Base-by-base conservation (phyloP, 2,113 vertebrate species). In the Syngnathus typhle region DNA sequence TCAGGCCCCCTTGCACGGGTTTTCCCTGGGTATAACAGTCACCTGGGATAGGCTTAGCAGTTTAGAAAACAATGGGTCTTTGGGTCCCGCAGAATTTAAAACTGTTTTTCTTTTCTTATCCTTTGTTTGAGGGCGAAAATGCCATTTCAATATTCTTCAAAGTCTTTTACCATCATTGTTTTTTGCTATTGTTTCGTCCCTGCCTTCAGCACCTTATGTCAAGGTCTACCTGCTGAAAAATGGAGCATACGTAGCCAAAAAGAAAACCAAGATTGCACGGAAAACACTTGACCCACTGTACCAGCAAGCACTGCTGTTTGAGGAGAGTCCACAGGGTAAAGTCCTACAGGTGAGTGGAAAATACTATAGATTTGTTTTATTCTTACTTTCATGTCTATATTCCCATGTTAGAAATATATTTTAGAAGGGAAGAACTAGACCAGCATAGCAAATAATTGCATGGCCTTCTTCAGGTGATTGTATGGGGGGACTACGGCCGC, bases 211-310 rank as follows among this genome's bases (percentile, higher is more conserved):
- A 87, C 96, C 97, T 0, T 99, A 99, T 62, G 97, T 99, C 79
- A 99, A 99, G 89, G 96, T 99, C 7, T 99, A 99, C 65, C 91
- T 99, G 80, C 86, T 99, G 88, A 95, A 98, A 88, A 99, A 97
- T 44, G 97, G 97, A 80, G 91, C 95, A 1, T 98, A 96, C 59
- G 93, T 98, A 89, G 96, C 96, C 85, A 99, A 98, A 88, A 99
- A 98, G 92, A 99, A 99, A 91, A 99, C 97, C 70, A 96, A 98
- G 89, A 99, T 98, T 88, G 96, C 97, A 78, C 88, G 97, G 81
- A 98, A 99, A 91, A 99, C 97, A 5, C 94, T 99, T 55, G 96
- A 99, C 87, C 96, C 97, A 46, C 88, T 99, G 72, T 99, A 99
- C 85, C 97, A 99, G 77, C 97, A 99, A 87, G 94, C 94, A 39